Evolutionary conservation across 2,797 vertebrate species (phyloP).

Genomic region (Oreochromis mossambicus): DNA sequence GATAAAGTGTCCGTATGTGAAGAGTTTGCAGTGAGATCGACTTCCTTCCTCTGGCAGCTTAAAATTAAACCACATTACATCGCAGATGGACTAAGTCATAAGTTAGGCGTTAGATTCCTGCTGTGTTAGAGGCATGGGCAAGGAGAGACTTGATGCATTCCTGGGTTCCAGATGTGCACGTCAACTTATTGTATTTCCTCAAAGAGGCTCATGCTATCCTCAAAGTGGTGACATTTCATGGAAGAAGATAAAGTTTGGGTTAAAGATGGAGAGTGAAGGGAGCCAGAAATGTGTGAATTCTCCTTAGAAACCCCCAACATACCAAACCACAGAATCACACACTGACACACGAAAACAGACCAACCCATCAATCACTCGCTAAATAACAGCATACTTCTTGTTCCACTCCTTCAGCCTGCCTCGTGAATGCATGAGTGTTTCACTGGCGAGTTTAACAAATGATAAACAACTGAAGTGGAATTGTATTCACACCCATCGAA

Average conservation of each 20-base stretch:
- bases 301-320: slow-evolving; percentile 15
- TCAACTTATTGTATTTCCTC: slow-evolving; percentile 2
- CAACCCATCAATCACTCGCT: not conserved
- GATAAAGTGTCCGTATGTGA: not conserved
- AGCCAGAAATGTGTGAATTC: slow-evolving; percentile 19
- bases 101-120: not conserved
- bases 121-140: not conserved
- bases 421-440: not conserved
- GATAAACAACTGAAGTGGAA: slow-evolving; percentile 8
- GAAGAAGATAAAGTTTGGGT: slow-evolving; percentile 15
- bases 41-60: not conserved
- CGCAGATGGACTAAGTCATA: slow-evolving; percentile 3
- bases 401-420: not conserved
- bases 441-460: slow-evolving; percentile 2
- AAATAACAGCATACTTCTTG: not conserved
- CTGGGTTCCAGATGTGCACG: slow-evolving; percentile 21
- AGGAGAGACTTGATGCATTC: not conserved
- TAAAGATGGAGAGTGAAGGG: slow-evolving; percentile 8
- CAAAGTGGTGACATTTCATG: slow-evolving; percentile 18
- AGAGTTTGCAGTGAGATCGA: not conserved
- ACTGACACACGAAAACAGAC: not conserved
- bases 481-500: not conserved
- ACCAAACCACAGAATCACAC: not conserved
- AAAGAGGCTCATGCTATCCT: not conserved
- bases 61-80: slow-evolving; percentile 25